Evolutionary conservation across 2,113 vertebrate species (phyloP), one percentile per base, ranked within the genome.

Genomic region (Chaenogobius annularis): DNA sequence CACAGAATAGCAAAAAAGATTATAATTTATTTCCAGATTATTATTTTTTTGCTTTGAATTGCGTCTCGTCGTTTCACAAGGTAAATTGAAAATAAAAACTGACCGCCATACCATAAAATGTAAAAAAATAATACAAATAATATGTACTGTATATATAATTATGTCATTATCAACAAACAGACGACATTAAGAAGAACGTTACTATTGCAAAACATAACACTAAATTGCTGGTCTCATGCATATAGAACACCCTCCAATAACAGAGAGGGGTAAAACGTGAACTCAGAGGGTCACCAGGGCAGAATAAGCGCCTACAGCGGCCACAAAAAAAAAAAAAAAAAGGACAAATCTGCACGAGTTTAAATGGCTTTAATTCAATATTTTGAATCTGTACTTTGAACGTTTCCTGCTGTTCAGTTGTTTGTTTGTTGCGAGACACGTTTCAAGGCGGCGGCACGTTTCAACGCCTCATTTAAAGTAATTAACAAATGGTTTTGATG

Each of bases 51-150:
- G 77, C 83, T 83, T 90, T 91, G 81, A 87, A 89, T 88, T 92
- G 91, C 89, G 90, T 91, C 90, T 93, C 85, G 87, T 93, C 85
- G 87, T 92, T 92, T 92, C 91, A 94, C 91, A 90, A 92, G 89
- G 81, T 86, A 89, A 92, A 92, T 88, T 77, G 69, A 84, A 91
- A 89, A 90, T 88, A 87, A 93, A 91, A 93, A 91, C 85, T 74
- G 73, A 92, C 90, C 83, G 92, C 85, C 87, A 88, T 94, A 93
- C 90, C 91, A 94, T 93, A 93, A 94, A 94, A 94, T 93, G 92
- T 94, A 94, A 94, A 93, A 94, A 94, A 93, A 94, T 94, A 93
- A 93, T 93, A 93, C 88, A 94, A 92, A 93, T 93, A 94, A 93
- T 93, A 93, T 93, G 91, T 93, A 92, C 90, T 92, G 91, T 93